A percentile compares a stretch with the other conserved stretches of the same genome.
phyloP scores from a whole-genome alignment of 2,797 vertebrate genomes.

The Amblyopsis hoosieri region DNA sequence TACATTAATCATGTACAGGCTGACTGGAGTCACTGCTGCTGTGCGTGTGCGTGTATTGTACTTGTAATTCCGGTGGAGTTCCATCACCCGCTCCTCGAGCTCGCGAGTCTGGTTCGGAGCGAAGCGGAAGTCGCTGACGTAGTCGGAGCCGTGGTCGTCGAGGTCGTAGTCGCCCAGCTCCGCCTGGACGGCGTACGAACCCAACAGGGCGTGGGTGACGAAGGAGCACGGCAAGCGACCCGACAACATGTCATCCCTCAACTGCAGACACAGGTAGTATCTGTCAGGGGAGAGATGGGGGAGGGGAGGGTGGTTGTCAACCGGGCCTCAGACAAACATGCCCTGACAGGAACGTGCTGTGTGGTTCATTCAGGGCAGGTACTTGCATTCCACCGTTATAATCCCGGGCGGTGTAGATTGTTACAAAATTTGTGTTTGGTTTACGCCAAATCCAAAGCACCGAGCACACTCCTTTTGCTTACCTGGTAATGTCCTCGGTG shows the following conservation, averaged over 20 bases:
- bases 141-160: conserved; percentile 84
- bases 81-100: conserved; percentile 89
- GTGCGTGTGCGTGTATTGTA: conserved; percentile 47
- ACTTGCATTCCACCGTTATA: conserved; percentile 56
- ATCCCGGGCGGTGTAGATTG: conserved; percentile 50
- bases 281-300: conserved; percentile 67
- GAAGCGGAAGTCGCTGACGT: conserved; percentile 84
- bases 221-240: conserved; percentile 90
- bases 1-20: too few species aligned
- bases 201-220: conserved; percentile 87
- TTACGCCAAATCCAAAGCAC: conserved; percentile 14
- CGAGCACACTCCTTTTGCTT: conserved; percentile 1
- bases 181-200: conserved; percentile 87
- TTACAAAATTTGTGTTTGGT: conserved; percentile 32
- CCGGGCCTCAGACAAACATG: conserved; percentile 44
- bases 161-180: conserved; percentile 86
- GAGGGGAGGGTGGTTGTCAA: conserved; percentile 44
- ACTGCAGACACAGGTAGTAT: conserved; percentile 90
- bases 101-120: conserved; percentile 89
- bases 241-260: conserved; percentile 87
- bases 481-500: conserved; percentile 98
- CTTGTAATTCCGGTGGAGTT: conserved; percentile 88
- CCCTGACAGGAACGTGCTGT: conserved; percentile 48
- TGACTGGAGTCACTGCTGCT: neutral
- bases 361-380: conserved; percentile 56